Percentiles rank a stretch among this genome's conserved stretches.
These are phyloP conservation scores for Oxystoma pomonae DNA, from an alignment of 2,888 invertebrate genomes.

Conservation along the genomic window DNA sequence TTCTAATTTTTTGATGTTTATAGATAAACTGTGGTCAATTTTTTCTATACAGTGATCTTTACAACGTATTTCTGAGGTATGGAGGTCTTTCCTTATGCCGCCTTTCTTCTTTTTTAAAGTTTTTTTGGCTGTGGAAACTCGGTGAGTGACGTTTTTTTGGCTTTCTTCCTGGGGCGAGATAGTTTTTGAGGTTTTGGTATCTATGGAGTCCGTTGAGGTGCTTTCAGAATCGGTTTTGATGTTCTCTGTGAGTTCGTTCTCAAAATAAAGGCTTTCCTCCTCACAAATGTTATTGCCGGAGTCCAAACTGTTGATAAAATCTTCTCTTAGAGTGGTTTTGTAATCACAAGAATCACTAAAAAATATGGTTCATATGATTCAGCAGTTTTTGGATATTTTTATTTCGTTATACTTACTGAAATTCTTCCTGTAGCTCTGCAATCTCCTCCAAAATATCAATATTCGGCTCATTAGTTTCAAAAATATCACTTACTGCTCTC, in stretches of 20 bases:
- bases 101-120: not conserved
- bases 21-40: constrained; percentile 39
- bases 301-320: not conserved
- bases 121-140: not conserved
- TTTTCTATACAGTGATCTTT: constrained; percentile 44
- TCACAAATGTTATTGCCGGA: constrained; percentile 25
- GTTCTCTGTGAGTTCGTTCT: not conserved
- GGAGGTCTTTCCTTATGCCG: not conserved
- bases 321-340: not conserved
- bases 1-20: constrained; percentile 38
- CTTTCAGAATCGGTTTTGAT: not conserved
- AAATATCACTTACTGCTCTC: constrained; percentile 11
- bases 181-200: not conserved
- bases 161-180: not conserved
- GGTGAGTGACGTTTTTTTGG: not conserved
- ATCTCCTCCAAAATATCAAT: constrained; percentile 36
- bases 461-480: constrained; percentile 11
- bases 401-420: not conserved
- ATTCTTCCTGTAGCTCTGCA: constrained; percentile 31
- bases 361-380: too few relatives aligned
- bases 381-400: too few relatives aligned
- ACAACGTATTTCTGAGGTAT: constrained; percentile 35
- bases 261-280: constrained; percentile 14
- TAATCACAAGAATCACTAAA: not conserved
- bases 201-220: not conserved